phyloP scores from a whole-genome alignment of 2,113 vertebrate genomes.

The Vidua chalybeata region DNA sequence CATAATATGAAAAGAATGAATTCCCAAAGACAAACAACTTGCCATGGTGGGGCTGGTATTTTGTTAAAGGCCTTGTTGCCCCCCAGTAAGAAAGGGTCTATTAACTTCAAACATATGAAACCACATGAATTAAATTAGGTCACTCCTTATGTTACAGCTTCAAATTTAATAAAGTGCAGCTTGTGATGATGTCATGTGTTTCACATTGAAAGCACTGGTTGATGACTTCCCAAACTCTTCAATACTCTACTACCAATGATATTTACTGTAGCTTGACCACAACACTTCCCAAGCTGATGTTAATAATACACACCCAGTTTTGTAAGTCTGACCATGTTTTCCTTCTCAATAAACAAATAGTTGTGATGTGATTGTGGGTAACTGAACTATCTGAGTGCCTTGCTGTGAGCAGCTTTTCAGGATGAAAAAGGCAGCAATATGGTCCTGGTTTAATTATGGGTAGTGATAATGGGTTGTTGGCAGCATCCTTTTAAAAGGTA shows the following conservation, averaged over 20 bases:
- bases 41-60: constrained; percentile 36
- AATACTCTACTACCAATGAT: constrained; percentile 35
- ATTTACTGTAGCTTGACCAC: constrained; percentile 60
- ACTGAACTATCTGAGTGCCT: constrained; percentile 58
- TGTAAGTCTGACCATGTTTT: constrained; percentile 57
- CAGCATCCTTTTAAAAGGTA: neutral
- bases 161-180: constrained; percentile 82
- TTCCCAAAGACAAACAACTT: constrained; percentile 65
- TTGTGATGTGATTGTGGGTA: constrained; percentile 62
- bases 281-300: constrained; percentile 61
- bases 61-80: constrained; percentile 68
- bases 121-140: constrained; percentile 87
- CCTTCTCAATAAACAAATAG: constrained; percentile 71
- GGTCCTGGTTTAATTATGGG: neutral
- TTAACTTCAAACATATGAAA: constrained; percentile 76
- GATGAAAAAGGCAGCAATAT: constrained; percentile 10
- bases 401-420: neutral
- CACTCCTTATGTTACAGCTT: constrained; percentile 82
- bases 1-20: constrained; percentile 71
- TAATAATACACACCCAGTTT: constrained; percentile 59
- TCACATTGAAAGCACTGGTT: constrained; percentile 65
- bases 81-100: constrained; percentile 61
- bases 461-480: neutral
- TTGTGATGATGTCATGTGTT: constrained; percentile 75
- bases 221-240: constrained; percentile 72